phyloP scores from a whole-genome alignment of 2,113 vertebrate species.

The Chascanopsetta lugubris region DNA sequence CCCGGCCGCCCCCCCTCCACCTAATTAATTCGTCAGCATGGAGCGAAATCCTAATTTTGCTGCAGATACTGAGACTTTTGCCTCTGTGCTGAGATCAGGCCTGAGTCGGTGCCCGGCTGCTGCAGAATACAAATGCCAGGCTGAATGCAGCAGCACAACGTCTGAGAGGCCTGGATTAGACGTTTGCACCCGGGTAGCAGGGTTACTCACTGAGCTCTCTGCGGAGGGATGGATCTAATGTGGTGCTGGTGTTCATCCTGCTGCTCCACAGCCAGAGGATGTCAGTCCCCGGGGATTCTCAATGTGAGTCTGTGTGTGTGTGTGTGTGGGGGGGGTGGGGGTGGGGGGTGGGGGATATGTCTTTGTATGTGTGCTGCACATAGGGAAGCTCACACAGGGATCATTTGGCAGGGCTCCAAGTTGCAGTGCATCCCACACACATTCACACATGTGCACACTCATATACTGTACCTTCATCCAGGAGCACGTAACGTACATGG shows the following conservation, averaged over 20 bases:
- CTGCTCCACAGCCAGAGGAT: constrained; percentile 47
- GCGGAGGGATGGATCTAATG: constrained; percentile 59
- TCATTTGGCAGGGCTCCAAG: not conserved
- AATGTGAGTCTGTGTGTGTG: constrained; percentile 12
- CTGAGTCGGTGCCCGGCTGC: constrained; percentile 2
- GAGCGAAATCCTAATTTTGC: constrained; percentile 10
- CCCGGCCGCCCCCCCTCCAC: too few relatives aligned
- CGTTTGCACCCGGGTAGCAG: constrained; percentile 51
- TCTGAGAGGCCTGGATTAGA: constrained; percentile 40
- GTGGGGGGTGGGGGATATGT: not conserved
- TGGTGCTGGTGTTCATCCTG: constrained; percentile 54
- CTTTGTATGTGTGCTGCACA: too few relatives aligned
- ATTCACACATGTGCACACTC: too few relatives aligned
- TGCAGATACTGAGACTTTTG: not conserved
- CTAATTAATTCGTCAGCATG: not conserved
- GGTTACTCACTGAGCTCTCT: constrained; percentile 52
- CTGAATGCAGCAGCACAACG: constrained; percentile 17
- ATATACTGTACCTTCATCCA: constrained; percentile 1
- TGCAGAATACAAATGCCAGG: constrained; percentile 24
- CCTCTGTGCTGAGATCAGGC: not conserved
- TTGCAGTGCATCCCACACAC: not conserved
- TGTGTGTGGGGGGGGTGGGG: constrained; percentile 17
- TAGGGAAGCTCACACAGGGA: not conserved
- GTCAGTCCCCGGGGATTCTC: constrained; percentile 33
- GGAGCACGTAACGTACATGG: constrained; percentile 19